Percentiles rank a stretch among this genome's conserved stretches.
Evolutionary conservation across 2,113 vertebrate genomes (phyloP).

Genomic region (Toxostoma redivivum): DNA sequence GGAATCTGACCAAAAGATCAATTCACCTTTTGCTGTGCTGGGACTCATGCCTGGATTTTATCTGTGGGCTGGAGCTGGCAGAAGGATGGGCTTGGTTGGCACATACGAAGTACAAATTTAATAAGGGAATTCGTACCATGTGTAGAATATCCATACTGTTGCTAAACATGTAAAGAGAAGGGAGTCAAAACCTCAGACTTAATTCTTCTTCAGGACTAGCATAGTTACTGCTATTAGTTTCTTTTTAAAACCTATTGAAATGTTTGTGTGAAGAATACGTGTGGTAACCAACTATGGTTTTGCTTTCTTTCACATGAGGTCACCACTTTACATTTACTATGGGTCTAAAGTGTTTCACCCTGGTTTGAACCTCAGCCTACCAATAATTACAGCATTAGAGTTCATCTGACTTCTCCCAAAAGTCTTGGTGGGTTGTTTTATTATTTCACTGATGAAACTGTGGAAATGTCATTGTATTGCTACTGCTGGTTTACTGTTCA

Average conservation of each 20-base stretch:
- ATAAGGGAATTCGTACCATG: background rate
- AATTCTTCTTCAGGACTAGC: background rate
- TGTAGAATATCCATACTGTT: background rate
- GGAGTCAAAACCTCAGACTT: background rate
- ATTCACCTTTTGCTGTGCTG: background rate
- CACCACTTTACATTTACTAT: background rate
- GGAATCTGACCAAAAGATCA: background rate
- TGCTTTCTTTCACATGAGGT: background rate
- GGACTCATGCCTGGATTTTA: background rate
- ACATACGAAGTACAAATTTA: background rate
- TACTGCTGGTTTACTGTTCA: background rate
- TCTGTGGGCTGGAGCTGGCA: background rate
- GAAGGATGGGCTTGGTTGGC: background rate
- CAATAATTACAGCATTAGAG: background rate
- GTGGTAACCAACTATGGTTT: background rate
- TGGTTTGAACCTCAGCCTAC: constrained; percentile 1
- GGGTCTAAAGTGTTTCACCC: constrained; percentile 12
- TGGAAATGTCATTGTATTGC: background rate
- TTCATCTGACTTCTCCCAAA: background rate
- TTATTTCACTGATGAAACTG: background rate
- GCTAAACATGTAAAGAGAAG: background rate
- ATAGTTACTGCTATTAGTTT: background rate
- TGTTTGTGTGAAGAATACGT: background rate
- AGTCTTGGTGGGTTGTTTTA: background rate
- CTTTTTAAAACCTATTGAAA: background rate